Conservation (phyloP, 2,113 vertebrate species). For the Microcebus jonahi region DNA sequence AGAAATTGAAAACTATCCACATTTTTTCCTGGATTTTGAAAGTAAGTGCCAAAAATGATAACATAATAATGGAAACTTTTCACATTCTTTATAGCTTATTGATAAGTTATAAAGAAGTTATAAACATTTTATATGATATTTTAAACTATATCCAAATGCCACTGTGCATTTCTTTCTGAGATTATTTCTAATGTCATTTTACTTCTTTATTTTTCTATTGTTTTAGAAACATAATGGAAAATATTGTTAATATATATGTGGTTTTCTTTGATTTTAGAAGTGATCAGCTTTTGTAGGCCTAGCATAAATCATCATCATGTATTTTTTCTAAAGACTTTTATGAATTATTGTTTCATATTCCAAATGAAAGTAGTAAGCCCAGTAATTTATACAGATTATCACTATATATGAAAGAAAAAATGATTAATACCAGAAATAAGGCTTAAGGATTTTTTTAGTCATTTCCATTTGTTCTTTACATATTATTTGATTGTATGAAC, state of each 20-base stretch:
- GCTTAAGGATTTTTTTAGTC: background rate
- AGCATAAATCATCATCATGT: slow-evolving; percentile 78
- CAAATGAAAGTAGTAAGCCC: slow-evolving; percentile 31
- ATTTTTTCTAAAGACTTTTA: slow-evolving; percentile 78
- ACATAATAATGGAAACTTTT: slow-evolving; percentile 71
- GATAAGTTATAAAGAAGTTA: slow-evolving; percentile 50
- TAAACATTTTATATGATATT: slow-evolving; percentile 58
- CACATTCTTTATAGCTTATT: slow-evolving; percentile 74
- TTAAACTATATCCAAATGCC: slow-evolving; percentile 61
- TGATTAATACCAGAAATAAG: background rate
- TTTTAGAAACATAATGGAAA: slow-evolving; percentile 94
- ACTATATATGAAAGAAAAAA: background rate
- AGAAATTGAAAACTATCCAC: slow-evolving; percentile 99
- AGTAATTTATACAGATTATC: background rate
- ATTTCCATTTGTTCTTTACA: background rate
- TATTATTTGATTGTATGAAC: background rate
- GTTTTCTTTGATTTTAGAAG: slow-evolving; percentile 98
- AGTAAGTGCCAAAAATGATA: slow-evolving; percentile 92
- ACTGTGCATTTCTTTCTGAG: slow-evolving; percentile 73
- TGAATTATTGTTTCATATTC: slow-evolving; percentile 70
- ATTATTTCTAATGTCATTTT: slow-evolving; percentile 79
- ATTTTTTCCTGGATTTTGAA: slow-evolving; percentile 99
- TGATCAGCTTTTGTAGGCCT: slow-evolving; percentile 89
- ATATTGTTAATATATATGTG: slow-evolving; percentile 93
- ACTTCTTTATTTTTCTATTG: slow-evolving; percentile 83